Percentiles rank a stretch among this genome's conserved stretches.
Evolutionary conservation across 2,888 invertebrate genomes (phyloP).

Genomic region (Carterocephalus palaemon): DNA sequence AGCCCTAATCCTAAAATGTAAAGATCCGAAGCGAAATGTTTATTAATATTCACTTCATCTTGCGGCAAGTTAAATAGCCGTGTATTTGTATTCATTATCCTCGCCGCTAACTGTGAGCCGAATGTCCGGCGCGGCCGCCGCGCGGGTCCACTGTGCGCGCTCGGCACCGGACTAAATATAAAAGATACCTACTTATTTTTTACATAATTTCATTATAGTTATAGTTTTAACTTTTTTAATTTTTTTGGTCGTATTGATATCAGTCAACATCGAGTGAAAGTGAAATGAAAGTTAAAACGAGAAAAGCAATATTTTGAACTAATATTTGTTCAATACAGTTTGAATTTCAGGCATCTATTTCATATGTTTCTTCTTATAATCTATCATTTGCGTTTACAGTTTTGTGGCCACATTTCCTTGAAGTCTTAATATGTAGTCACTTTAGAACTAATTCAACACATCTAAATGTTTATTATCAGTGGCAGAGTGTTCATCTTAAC

Average conservation of each 20-base stretch:
- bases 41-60: constrained; percentile 40
- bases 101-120: constrained; percentile 59
- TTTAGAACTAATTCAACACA: too few species aligned
- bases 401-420: too few species aligned
- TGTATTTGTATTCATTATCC: constrained; percentile 72
- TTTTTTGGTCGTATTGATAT: not conserved
- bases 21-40: constrained; percentile 48
- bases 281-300: too few species aligned
- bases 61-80: constrained; percentile 67
- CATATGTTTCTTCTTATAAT: too few species aligned
- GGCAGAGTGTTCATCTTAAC: too few species aligned
- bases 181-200: too few species aligned
- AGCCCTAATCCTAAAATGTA: constrained; percentile 55
- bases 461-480: too few species aligned
- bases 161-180: constrained; percentile 4
- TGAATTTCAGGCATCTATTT: too few species aligned
- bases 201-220: too few species aligned
- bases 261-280: not conserved
- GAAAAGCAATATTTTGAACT: not conserved
- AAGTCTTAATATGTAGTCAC: too few species aligned
- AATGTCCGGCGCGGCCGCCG: constrained; percentile 42
- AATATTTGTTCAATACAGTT: constrained; percentile 1
- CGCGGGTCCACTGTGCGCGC: constrained; percentile 29
- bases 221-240: not conserved
- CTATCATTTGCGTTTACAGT: too few species aligned